Evolutionary conservation across 2,888 invertebrate genomes (phyloP), one percentile per base, ranked within the genome.

Genomic region (Panorpa germanica): DNA sequence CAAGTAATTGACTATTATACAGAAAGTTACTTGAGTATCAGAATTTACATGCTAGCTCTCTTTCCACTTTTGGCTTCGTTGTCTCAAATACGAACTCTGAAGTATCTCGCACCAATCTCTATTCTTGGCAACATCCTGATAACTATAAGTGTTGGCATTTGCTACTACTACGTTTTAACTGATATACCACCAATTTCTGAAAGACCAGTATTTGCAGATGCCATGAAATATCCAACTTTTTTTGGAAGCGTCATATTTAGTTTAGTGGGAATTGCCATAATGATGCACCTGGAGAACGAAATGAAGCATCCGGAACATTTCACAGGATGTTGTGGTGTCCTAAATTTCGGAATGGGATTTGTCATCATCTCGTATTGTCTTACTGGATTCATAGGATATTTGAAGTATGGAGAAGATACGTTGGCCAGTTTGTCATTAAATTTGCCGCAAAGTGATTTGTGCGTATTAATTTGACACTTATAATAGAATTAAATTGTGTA

Each of bases 211-310:
- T 62, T 60, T 41, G 63, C 59, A 29, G 53, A 50, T 41, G 60
- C 52, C 46, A 55, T 50, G 15, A 57, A 62, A 38, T 53, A 75
- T 33, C 81, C 83, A 0, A 61, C 80, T 10, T 86, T 78, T 58
- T 83, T 86, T 49, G 83, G 85, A 23, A 83, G 80, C 12, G 82
- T 78, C 16, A 76, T 86, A 44, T 86, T 81, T 47, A 77, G 85
- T 11, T 69, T 85, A 43, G 86, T 86, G 58, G 68, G 68, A 25
- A 69, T 69, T 40, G 67, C 68, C 41, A 68, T 68, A 63, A 78
- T 90, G n/a, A 74, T 91, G 66, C 86, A 90, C 0, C 57, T 91
- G 37, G 86, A 90, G 50, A 88, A 88, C 56, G 81, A 81, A 57
- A 88, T 91, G 86, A 77, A 72, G 47, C 74, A 71, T 0, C 86